Base-by-base conservation (phyloP, 2,888 invertebrate genomes). In the Hermaeophaga mercurialis region DNA sequence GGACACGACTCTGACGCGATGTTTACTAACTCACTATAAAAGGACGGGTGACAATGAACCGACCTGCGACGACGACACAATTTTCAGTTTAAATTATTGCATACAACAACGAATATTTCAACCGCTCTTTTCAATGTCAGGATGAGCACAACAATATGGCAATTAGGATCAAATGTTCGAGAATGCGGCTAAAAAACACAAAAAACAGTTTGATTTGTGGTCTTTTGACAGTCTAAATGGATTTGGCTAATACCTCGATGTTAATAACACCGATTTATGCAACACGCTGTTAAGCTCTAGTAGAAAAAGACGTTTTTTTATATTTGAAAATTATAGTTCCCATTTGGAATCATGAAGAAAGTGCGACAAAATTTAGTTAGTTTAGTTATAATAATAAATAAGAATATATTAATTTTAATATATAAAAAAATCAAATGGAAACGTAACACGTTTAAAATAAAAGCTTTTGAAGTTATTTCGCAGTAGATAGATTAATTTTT, bases 21-120 rank as follows among this genome's bases (percentile, higher is more conserved):
- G 57, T 61, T 59, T 63, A 55, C 58, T 55, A 58, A 60, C 61
- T 49, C 52, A 57, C 46, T 59, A 61, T 57, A 55, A 58, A 63
- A 61, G 52, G 52, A 24, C 11, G 50, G 56, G 26, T 54, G 58
- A 58, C 58, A 56, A 54, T 34, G 49, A 38, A 57, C 52, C 43
- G 47, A n/a, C n/a, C n/a, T n/a, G n/a, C n/a, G n/a, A n/a, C n/a
- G n/a, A 52, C 49, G 49, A 41, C 48, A 58, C 56, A 53, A 58
- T 58, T 57, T 45, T 53, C 54, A 43, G 39, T 52, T 54, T 59
- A 55, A 61, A 56, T 61, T 61, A 58, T 58, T 54, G 56, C 50
- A 43, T 48, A 48, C 26, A 33, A 43, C 45, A 56, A 26, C 43
- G 43, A 56, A 39, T 56, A 49, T 46, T 46, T 52, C 45, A 26